Base-by-base conservation (phyloP, 1,140 invertebrate species). In the Papilio glaucus region DNA sequence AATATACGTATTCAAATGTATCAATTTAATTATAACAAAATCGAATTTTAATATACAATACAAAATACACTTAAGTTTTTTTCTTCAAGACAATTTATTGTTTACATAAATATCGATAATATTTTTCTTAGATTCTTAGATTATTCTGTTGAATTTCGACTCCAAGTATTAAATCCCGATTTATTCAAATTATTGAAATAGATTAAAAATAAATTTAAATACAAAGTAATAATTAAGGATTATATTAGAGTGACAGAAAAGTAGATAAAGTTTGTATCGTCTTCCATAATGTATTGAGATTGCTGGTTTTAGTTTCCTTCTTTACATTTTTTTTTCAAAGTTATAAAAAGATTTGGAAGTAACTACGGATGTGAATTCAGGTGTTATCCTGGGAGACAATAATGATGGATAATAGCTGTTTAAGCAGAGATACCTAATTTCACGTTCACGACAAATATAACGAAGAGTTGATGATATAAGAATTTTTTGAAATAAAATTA, bases 401-500 rank as follows among this genome's bases (percentile, higher is more conserved):
- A 92, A 92, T 91, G 87, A 86, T 82, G 85, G 86, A 85, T 87
- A 89, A 91, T 91, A 91, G 87, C 87, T 83, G 82, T 81, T 76
- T 89, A 89, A 89, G 87, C 86, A 90, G 81, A 92, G 80, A 86
- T 84, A 90, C 82, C 72, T 91, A 86, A 88, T 86, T 89, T 89
- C 84, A 88, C 82, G 82, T 91, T 87, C 83, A 88, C 78, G 80
- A 85, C 80, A 85, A 85, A 86, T 78, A 85, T 82, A 81, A 85
- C 77, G 80, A 85, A 87, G 82, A 86, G 80, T 89, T 84, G 80
- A 86, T 85, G 80, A 85, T 88, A 85, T 86, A 88, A 88, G 83
- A 86, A 83, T 79, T 91, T 92, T 92, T 91, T 85, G 86, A 88
- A 92, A 91, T 88, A 87, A 88, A 91, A 90, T 85, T 92, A 92